A percentile compares a stretch with the other conserved stretches of the same genome.
Conservation (phyloP, 2,113 vertebrate species). For the Damaliscus lunatus region DNA sequence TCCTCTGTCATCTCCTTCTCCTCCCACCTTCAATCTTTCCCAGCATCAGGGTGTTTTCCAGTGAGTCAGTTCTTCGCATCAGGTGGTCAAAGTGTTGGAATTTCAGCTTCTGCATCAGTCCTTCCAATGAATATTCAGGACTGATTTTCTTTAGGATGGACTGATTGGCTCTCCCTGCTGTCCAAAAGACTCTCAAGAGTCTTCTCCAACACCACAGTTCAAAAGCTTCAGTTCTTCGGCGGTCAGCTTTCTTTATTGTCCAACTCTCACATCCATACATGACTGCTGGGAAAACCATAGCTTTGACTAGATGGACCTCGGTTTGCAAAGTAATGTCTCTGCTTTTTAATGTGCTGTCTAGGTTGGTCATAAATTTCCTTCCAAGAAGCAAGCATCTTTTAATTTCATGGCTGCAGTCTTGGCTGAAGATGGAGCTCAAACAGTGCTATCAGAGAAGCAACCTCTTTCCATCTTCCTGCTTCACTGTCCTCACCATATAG, state of each 20-base stretch:
- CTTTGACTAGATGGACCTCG: not conserved
- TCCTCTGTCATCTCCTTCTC: not conserved
- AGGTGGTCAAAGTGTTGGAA: not conserved
- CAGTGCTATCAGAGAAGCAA: not conserved
- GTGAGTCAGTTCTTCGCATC: not conserved
- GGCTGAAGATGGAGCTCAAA: not conserved
- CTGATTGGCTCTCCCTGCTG: not conserved
- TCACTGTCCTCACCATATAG: not conserved
- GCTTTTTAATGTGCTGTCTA: not conserved
- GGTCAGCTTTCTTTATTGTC: not conserved
- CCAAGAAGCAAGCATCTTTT: not conserved
- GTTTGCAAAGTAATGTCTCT: not conserved
- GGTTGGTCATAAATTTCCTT: not conserved
- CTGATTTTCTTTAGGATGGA: not conserved
- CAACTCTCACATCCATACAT: not conserved
- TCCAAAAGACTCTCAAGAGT: not conserved
- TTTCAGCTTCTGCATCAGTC: not conserved
- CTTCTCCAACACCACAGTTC: not conserved
- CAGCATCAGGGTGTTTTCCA: not conserved
- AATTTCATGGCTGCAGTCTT: not conserved
- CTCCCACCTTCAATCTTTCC: not conserved
- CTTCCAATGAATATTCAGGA: not conserved
- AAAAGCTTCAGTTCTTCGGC: not conserved
- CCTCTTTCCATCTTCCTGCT: not conserved
- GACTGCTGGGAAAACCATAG: not conserved